Evolutionary conservation across 2,113 vertebrate genomes (phyloP).

Genomic region (Hypomesus transpacificus): DNA sequence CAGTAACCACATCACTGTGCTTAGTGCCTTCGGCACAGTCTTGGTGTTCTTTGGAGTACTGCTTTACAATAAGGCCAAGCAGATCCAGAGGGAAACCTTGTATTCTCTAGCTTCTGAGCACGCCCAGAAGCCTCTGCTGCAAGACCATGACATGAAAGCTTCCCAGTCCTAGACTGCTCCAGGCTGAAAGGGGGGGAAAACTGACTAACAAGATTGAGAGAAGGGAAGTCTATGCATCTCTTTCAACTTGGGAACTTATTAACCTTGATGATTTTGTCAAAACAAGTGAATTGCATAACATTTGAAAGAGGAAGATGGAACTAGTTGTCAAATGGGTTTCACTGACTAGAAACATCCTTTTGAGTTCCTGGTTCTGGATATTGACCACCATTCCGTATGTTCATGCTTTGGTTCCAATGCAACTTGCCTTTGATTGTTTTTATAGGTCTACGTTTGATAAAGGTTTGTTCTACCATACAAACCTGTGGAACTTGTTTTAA

Average conservation of each 20-base stretch:
- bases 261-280: too few relatives aligned
- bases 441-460: neutral
- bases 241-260: too few relatives aligned
- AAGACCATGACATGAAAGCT: slow-evolving; percentile 51
- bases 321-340: neutral
- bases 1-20: slow-evolving; percentile 85
- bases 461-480: neutral
- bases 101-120: slow-evolving; percentile 69
- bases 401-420: neutral
- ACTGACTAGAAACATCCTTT: neutral
- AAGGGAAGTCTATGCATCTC: too few relatives aligned
- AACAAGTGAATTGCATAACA: too few relatives aligned
- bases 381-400: neutral
- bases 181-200: neutral
- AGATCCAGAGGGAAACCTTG: slow-evolving; percentile 76
- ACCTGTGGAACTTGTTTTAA: neutral
- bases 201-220: too few relatives aligned
- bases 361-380: neutral
- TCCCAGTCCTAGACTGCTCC: slow-evolving; percentile 25
- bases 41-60: slow-evolving; percentile 85
- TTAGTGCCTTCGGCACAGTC: slow-evolving; percentile 81
- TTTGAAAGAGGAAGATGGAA: too few relatives aligned
- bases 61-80: slow-evolving; percentile 89
- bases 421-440: neutral
- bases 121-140: slow-evolving; percentile 51